phyloP scores from a whole-genome alignment of 2,888 invertebrate species.

The Calliphora vomitoria region DNA sequence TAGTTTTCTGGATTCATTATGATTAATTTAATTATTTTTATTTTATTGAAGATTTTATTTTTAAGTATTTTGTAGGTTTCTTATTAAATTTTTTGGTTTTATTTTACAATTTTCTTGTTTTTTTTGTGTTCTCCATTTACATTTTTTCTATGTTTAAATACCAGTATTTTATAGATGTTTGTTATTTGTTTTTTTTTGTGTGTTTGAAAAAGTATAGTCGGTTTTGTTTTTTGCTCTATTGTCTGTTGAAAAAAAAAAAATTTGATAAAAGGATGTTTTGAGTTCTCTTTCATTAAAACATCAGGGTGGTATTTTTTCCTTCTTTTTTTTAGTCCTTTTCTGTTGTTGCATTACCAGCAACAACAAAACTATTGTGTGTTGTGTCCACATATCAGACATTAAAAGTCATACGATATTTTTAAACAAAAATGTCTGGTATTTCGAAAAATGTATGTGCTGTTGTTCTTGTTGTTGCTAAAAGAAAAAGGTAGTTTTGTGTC shows the following conservation, averaged over 20 bases:
- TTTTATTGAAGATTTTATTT: too few relatives aligned
- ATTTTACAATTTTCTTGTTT: too few relatives aligned
- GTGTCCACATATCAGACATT: constrained; percentile 68
- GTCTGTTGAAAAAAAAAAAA: constrained; percentile 30
- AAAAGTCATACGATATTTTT: constrained; percentile 73
- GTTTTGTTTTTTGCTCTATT: constrained; percentile 40
- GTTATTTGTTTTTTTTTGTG: background rate
- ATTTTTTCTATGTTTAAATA: background rate
- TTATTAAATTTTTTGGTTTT: too few relatives aligned
- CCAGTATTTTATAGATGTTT: background rate
- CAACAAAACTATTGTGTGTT: constrained; percentile 59
- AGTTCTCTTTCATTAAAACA: constrained; percentile 72
- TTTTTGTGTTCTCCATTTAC: background rate
- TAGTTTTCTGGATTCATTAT: too few relatives aligned
- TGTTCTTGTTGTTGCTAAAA: constrained; percentile 17
- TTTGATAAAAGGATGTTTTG: constrained; percentile 59
- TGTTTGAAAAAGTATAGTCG: background rate
- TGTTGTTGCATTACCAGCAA: constrained; percentile 13
- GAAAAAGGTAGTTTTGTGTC: constrained; percentile 39
- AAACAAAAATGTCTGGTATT: constrained; percentile 70
- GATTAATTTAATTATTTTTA: too few relatives aligned
- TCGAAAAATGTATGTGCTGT: constrained; percentile 13
- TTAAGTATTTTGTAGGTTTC: too few relatives aligned
- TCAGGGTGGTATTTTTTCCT: constrained; percentile 69
- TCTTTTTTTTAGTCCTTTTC: constrained; percentile 7